These are phyloP conservation scores for Phthorimaea operculella DNA, from an alignment of 1,140 invertebrate genomes.

Conservation along the genomic window DNA sequence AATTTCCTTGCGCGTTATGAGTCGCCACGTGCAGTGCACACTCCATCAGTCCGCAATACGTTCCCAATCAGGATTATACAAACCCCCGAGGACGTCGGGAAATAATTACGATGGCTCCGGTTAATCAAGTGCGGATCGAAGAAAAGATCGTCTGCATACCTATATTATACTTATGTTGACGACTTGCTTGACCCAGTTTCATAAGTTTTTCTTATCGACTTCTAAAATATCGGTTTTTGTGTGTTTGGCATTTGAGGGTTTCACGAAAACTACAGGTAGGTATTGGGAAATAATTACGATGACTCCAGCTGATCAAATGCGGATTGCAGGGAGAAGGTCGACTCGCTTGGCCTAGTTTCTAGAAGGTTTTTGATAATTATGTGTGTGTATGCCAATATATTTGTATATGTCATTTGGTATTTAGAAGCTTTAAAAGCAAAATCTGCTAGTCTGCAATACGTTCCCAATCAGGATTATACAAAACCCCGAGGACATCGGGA, in stretches of 20 bases:
- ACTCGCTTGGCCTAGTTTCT: too few species aligned
- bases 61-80: conserved; percentile 63
- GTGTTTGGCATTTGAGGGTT: conserved; percentile 33
- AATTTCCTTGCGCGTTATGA: not conserved
- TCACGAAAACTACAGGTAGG: conserved; percentile 44
- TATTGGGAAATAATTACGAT: conserved; percentile 56
- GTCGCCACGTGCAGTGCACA: conserved; percentile 46
- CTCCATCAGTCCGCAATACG: conserved; percentile 57
- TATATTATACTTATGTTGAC: too few species aligned
- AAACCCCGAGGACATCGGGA: conserved; percentile 39
- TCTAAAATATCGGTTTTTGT: too few species aligned
- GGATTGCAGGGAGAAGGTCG: conserved; percentile 41
- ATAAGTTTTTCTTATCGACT: too few species aligned
- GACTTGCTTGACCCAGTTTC: too few species aligned
- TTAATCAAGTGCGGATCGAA: conserved; percentile 57
- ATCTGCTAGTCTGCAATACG: conserved; percentile 56
- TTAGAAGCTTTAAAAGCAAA: conserved; percentile 43
- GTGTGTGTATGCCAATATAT: too few species aligned
- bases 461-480: conserved; percentile 63
- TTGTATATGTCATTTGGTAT: conserved; percentile 35
- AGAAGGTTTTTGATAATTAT: too few species aligned
- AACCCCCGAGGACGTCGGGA: conserved; percentile 38
- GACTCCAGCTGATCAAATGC: conserved; percentile 59
- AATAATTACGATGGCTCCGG: conserved; percentile 53
- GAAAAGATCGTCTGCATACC: conserved; percentile 24